Conservation (phyloP, 2,797 vertebrate genomes). For the Nyctibius grandis region DNA sequence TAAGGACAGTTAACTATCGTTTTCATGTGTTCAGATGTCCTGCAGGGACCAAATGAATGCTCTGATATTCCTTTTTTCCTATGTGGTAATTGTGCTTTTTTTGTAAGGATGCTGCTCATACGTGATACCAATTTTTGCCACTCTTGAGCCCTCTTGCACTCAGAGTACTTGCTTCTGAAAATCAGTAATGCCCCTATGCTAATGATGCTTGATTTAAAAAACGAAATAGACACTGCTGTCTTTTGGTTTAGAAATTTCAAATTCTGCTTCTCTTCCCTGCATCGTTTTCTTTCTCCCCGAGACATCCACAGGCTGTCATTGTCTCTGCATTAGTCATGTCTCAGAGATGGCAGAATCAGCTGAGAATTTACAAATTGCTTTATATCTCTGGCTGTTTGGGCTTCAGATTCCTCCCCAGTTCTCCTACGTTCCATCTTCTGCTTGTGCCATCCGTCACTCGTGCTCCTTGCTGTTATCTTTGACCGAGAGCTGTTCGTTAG, state of each 20-base stretch:
- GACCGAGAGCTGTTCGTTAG: neutral
- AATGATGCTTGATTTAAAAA: neutral
- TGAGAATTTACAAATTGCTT: conserved; percentile 27
- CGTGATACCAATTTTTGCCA: neutral
- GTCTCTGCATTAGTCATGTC: neutral
- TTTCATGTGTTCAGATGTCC: neutral
- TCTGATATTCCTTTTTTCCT: neutral
- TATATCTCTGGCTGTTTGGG: neutral
- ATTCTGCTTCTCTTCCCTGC: neutral
- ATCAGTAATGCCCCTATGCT: neutral
- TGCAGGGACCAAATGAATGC: neutral
- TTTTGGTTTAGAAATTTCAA: neutral
- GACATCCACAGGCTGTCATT: neutral
- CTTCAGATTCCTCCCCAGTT: neutral
- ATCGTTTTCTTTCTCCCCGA: neutral
- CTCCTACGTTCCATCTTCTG: neutral
- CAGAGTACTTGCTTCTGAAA: neutral
- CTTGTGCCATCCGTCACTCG: neutral
- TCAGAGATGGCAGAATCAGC: neutral
- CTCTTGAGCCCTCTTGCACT: too few relatives aligned
- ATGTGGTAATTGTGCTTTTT: neutral
- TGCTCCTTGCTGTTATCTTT: neutral
- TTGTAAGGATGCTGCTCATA: neutral
- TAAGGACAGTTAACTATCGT: neutral
- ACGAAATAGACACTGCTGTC: neutral